Evolutionary conservation across 2,888 invertebrate genomes (phyloP), one percentile per base, ranked within the genome.

Genomic region (Chironomus riparius): DNA sequence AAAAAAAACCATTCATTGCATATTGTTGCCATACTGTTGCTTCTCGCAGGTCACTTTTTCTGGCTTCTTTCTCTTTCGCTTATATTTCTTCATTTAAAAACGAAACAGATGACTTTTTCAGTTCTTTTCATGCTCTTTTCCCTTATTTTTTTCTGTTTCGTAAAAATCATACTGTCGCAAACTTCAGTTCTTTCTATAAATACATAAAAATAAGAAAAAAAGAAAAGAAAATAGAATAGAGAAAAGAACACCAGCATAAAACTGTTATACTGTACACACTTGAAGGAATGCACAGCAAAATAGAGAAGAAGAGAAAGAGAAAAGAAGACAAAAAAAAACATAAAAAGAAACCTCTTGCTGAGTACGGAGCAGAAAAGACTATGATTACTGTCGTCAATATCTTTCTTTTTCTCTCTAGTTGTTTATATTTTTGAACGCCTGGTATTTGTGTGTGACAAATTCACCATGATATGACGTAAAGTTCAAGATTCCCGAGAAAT

Each of bases 11-110:
- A 56, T 15, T n/a, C 18, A 15, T 56, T n/a, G 56, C 4, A 15
- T 15, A n/a, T 15, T 56, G 18, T 56, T 56, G 56, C 56, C 56
- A 56, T 18, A 65, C 24, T 65, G 65, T 24, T 21, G 21, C 65
- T 65, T 18, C n/a, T n/a, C 18, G 71, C 71, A 71, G 71, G 71
- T 71, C 71, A 71, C 56, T 71, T 71, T 71, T 71, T 38, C 38
- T 71, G 47, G n/a, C 47, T 18, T 70, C 47, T 13, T 70, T 21
- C 48, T 70, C 21, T 10, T 47, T 24, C 21, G 65, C 48, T 10
- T 38, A 38, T 38, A 10, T 38, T 38, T 38, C 10, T 38, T 38
- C 38, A 38, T 38, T 38, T 38, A 10, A 38, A 38, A 38, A 38
- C 38, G 38, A 47, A 70, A 70, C 70, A 70, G 70, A 70, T 70